Conservation (phyloP, 2,113 vertebrate genomes). For the Corythaeola cristata region DNA sequence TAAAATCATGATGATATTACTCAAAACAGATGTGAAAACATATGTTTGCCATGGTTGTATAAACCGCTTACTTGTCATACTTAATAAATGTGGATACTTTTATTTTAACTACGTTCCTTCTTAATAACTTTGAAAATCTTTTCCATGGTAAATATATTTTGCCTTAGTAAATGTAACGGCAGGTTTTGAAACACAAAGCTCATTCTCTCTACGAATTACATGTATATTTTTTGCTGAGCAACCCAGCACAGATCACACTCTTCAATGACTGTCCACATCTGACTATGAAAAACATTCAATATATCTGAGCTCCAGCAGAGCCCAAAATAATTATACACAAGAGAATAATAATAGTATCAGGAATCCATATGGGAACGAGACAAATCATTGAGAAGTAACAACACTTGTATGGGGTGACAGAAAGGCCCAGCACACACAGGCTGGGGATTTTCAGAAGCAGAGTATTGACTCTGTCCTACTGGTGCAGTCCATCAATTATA, state of each 20-base stretch:
- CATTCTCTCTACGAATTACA: not conserved
- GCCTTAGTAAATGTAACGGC: slow-evolving; percentile 7
- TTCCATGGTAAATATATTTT: slow-evolving; percentile 55
- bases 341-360: not conserved
- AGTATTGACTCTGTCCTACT: not conserved
- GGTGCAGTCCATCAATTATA: not conserved
- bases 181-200: slow-evolving; percentile 13
- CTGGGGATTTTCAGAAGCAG: not conserved
- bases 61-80: slow-evolving; percentile 75
- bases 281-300: not conserved
- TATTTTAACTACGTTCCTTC: slow-evolving; percentile 65
- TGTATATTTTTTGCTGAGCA: not conserved
- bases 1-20: slow-evolving; percentile 81
- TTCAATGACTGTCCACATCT: not conserved
- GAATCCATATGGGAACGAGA: not conserved
- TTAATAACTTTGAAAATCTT: slow-evolving; percentile 69
- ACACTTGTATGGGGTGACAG: not conserved
- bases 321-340: not conserved
- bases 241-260: not conserved
- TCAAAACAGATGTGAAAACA: slow-evolving; percentile 82
- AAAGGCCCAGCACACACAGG: not conserved
- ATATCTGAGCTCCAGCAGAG: not conserved
- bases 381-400: not conserved
- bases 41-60: slow-evolving; percentile 74
- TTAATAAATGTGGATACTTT: slow-evolving; percentile 75